Conservation (phyloP, 1,140 invertebrate genomes). For the Kradibia gibbosae region DNA sequence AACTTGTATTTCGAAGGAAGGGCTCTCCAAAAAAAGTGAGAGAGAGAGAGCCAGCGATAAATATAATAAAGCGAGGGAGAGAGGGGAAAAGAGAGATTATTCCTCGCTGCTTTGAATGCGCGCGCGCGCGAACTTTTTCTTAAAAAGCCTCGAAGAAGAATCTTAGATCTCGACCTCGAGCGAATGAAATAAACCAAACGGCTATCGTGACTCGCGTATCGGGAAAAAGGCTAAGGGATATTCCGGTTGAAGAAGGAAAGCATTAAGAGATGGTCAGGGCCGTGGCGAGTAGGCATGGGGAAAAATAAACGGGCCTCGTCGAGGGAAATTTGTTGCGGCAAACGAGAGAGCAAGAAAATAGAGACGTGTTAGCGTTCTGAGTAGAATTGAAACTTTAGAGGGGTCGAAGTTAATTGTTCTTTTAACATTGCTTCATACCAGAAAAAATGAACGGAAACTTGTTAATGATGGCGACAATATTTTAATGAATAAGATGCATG, state of each 20-base stretch:
- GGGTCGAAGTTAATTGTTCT: not conserved
- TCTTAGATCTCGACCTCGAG: not conserved
- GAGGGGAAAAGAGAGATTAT: not conserved
- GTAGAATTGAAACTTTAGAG: not conserved
- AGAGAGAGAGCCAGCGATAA: not conserved
- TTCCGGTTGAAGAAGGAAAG: not conserved
- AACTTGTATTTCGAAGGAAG: not conserved
- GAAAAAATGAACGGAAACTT: not conserved
- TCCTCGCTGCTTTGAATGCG: not conserved
- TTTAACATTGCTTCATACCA: no score
- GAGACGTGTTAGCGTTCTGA: not conserved
- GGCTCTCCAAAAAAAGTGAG: not conserved
- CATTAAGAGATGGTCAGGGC: no score
- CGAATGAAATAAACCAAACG: constrained; percentile 12
- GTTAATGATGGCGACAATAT: not conserved
- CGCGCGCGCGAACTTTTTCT: not conserved
- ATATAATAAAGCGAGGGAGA: constrained; percentile 6
- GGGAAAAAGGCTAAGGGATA: not conserved
- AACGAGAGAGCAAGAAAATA: not conserved
- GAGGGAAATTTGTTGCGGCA: not conserved
- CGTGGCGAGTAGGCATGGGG: no score
- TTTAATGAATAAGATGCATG: not conserved
- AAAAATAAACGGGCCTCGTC: not conserved
- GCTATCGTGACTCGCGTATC: not conserved
- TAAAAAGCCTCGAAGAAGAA: not conserved